Base-by-base conservation (phyloP, 1,140 invertebrate species). In the Elymnias hypermnestra region DNA sequence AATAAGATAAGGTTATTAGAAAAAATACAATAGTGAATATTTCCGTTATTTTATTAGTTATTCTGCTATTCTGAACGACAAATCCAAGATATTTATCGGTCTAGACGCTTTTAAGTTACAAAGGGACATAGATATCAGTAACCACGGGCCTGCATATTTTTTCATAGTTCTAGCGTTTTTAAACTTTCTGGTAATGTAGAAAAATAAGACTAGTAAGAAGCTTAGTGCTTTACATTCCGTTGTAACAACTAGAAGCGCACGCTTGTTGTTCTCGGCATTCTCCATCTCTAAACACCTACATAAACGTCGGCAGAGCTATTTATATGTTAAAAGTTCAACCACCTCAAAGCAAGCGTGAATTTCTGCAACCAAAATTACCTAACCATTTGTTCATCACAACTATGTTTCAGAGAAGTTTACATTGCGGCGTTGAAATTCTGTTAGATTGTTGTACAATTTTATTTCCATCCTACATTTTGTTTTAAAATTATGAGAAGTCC, bases 221-320 rank as follows among this genome's bases (percentile, higher is more conserved):
- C n/a, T n/a, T n/a, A n/a, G n/a, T n/a, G n/a, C n/a, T 26, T 3
- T 5, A 53, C n/a, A 50, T 54, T 54, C 40, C 18, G 21, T 49
- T 44, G 29, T 22, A 39, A n/a, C 12, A 35, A 33, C 13, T 33
- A 33, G 9, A 10, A 33, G 26, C 33, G 33, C 26, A 38, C 22
- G 39, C 48, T 28, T 42, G 45, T 53, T 50, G 13, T 35, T 55
- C 18, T 39, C 37, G 7, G 40, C 18, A 41, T 45, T 55, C 28
- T 39, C 28, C 12, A 40, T 13, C 42, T 42, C 21, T 35, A 38
- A 37, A 57, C 40, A 43, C 41, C 26, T 57, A 59, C 53, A 64
- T 64, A 64, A 54, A 50, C 61, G 51, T 64, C 58, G 62, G 54
- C 66, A 57, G 56, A 58, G 61, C 68, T 83, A 83, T 81, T 81